Evolutionary conservation across 2,888 invertebrate genomes (phyloP).

Genomic region (Podabrus alpinus): DNA sequence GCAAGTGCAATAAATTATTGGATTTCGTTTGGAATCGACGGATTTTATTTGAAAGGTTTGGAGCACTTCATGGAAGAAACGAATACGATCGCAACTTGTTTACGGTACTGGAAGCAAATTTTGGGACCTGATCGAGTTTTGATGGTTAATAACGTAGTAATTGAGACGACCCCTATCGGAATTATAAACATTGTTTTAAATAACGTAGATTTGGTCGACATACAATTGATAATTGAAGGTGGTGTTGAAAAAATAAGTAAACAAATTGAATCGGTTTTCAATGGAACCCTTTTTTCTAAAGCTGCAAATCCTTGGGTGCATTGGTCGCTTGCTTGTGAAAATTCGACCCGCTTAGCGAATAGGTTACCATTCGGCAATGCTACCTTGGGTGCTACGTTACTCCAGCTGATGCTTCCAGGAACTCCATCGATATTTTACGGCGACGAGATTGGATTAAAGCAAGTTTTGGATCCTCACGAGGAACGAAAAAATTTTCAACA

Average conservation of each 20-base stretch:
- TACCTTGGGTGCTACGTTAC: slow-evolving; percentile 69
- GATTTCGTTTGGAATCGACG: slow-evolving; percentile 80
- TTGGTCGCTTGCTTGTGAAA: slow-evolving; percentile 75
- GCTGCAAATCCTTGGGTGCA: slow-evolving; percentile 74
- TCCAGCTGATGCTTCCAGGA: slow-evolving; percentile 84
- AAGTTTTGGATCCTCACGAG: slow-evolving; percentile 61
- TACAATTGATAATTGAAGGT: slow-evolving; percentile 64
- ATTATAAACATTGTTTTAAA: slow-evolving; percentile 66
- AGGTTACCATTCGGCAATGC: slow-evolving; percentile 62
- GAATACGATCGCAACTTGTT: slow-evolving; percentile 59
- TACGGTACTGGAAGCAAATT: slow-evolving; percentile 72
- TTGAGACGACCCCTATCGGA: slow-evolving; percentile 56
- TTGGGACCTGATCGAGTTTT: slow-evolving; percentile 67
- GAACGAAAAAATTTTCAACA: slow-evolving; percentile 65
- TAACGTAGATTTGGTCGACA: slow-evolving; percentile 73
- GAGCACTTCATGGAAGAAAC: slow-evolving; percentile 67
- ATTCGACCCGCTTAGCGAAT: slow-evolving; percentile 65
- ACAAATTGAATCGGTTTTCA: slow-evolving; percentile 63
- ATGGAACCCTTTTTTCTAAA: slow-evolving; percentile 65
- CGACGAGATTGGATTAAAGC: slow-evolving; percentile 80
- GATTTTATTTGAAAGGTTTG: slow-evolving; percentile 84
- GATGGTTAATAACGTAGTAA: slow-evolving; percentile 66
- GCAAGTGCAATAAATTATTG: slow-evolving; percentile 68
- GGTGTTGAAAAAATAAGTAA: slow-evolving; percentile 63
- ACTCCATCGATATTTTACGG: slow-evolving; percentile 89